phyloP scores from a whole-genome alignment of 2,797 vertebrate species.

The Synanceia verrucosa region DNA sequence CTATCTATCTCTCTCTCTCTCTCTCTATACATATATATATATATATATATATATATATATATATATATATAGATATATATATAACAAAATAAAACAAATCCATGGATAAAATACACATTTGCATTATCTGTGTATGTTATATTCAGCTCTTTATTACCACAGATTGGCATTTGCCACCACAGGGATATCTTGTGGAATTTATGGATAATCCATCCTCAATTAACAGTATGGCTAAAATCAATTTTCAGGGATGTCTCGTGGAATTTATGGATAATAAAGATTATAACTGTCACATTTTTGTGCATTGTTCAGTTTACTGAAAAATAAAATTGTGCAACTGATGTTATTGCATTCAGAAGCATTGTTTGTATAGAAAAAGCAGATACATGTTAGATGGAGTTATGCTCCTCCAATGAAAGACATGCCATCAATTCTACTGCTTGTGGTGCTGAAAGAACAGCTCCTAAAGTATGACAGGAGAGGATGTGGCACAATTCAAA shows the following conservation, averaged over 20 bases:
- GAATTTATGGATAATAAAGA: background rate
- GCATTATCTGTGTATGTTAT: background rate
- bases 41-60: too few relatives aligned
- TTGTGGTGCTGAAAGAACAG: conserved; percentile 26
- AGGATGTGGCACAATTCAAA: background rate
- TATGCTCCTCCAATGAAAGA: background rate
- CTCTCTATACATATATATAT: too few relatives aligned
- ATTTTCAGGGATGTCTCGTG: background rate
- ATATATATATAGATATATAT: too few relatives aligned
- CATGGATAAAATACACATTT: background rate
- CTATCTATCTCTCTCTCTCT: too few relatives aligned
- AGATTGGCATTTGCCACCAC: background rate
- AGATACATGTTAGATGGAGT: background rate
- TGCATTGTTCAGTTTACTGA: background rate
- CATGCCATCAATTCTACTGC: background rate
- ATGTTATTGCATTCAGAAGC: background rate
- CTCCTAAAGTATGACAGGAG: background rate
- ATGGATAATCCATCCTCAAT: too few relatives aligned
- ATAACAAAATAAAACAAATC: too few relatives aligned
- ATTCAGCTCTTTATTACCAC: background rate
- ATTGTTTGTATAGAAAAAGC: background rate
- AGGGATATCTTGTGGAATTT: background rate
- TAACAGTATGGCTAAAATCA: too few relatives aligned
- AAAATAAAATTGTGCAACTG: background rate
- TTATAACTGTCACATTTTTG: background rate